These are phyloP conservation scores for Drosophila pachea DNA, from an alignment of 1,140 invertebrate genomes.

Conservation along the genomic window DNA sequence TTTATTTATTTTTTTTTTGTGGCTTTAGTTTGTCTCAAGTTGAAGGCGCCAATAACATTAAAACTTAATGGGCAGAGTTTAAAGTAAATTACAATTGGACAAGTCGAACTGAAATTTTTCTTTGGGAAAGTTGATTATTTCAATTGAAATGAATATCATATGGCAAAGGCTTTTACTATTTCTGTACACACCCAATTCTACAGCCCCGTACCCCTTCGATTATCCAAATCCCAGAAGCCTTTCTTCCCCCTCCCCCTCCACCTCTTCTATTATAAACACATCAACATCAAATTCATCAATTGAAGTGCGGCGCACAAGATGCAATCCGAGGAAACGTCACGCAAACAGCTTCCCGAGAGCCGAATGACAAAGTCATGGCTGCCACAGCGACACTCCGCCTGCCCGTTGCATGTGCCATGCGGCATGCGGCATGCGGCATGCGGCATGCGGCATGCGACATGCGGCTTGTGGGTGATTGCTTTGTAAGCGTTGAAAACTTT, in stretches of 20 bases:
- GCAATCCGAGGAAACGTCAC: conserved; percentile 48
- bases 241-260: conserved; percentile 1
- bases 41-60: conserved; percentile 71
- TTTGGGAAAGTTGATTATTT: conserved; percentile 1
- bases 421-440: conserved; percentile 40
- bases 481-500: conserved; percentile 62
- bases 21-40: conserved; percentile 47
- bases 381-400: conserved; percentile 3
- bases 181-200: too few species aligned
- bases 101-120: conserved; percentile 6
- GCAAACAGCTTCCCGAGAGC: conserved; percentile 43
- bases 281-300: conserved; percentile 53
- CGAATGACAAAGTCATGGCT: conserved; percentile 53
- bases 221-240: too few species aligned
- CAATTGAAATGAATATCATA: neutral
- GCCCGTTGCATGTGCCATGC: conserved; percentile 19
- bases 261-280: conserved; percentile 62
- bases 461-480: conserved; percentile 29
- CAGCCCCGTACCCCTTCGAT: too few species aligned
- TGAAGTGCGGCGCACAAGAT: conserved; percentile 31
- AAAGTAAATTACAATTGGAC: conserved; percentile 40
- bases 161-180: too few species aligned
- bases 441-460: conserved; percentile 7
- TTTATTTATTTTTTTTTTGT: too few species aligned
- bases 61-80: conserved; percentile 26